Base-by-base conservation (phyloP, 2,797 vertebrate species). In the Enteromius argenteus region DNA sequence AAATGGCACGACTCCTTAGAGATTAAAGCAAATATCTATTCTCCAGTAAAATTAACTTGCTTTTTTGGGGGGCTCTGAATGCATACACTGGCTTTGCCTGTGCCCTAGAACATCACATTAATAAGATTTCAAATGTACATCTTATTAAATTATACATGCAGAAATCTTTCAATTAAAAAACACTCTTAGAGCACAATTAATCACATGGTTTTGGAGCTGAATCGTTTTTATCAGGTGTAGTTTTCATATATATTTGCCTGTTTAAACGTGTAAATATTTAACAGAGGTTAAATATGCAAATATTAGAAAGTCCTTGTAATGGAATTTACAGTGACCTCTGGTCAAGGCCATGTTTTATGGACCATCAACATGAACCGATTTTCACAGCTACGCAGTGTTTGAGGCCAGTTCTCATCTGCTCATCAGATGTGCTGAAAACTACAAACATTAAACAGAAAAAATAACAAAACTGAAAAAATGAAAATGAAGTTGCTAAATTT, bases 1-100 rank as follows among this genome's bases (percentile, higher is more conserved):
- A 51, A 80, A 85, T 74, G 83, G 46, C 88, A 72, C 39, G 62
- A 60, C 81, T 89, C 79, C 69, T 72, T 35, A 58, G 85, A 87
- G 85, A 89, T 88, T 87, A 90, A 86, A 86, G 84, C 77, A 88
- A 85, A 87, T 84, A 86, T 64, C 83, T 83, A 86, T 88, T 87
- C 69, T 73, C 14, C 37, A 83, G 83, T 58, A 37, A 88, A 83
- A 88, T 88, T 60, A 83, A 86, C 85, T 86, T 30, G 21, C 39
- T n/a, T 85, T 73, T 72, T 76, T 85, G 3, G 49, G 39, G 79
- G 78, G 44, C 44, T 83, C 68, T 79, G 46, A 74, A 82, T 51
- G 71, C 77, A 17, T 42, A 72, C 80, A 81, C 80, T 69, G 39
- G 46, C 32, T 68, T 87, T 79, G 83, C 23, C n/a, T 62, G 30